Percentiles rank a stretch among this genome's conserved stretches.
These are phyloP conservation scores for Zosterops hypoxanthus DNA, from an alignment of 2,113 vertebrate genomes.

Conservation along the genomic window DNA sequence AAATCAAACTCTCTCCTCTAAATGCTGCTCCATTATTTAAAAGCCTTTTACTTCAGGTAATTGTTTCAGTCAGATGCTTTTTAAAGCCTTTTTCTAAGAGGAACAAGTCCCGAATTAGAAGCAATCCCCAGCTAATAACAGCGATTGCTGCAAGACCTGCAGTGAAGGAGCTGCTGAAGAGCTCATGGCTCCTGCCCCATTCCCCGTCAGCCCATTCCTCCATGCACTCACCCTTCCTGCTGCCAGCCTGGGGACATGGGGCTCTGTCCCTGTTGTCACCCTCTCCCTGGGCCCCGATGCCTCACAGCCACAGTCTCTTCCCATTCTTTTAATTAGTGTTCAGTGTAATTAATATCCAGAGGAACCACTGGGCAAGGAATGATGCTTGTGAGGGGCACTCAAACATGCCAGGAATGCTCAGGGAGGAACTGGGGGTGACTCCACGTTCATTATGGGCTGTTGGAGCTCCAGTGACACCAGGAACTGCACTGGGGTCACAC, in stretches of 20 bases:
- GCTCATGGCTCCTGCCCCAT: background rate
- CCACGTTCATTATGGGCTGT: background rate
- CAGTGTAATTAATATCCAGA: background rate
- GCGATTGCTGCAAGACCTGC: background rate
- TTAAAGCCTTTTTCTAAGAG: background rate
- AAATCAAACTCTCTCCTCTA: background rate
- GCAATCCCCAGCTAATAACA: background rate
- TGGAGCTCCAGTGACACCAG: background rate
- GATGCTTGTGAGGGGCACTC: background rate
- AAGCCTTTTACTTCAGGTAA: background rate
- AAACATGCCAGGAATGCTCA: background rate
- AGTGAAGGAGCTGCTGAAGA: background rate
- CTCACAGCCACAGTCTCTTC: background rate
- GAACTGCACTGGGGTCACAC: rapidly evolving
- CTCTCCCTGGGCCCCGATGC: background rate
- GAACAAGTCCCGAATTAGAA: background rate
- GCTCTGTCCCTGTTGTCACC: background rate
- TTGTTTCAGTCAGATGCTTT: background rate
- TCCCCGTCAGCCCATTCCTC: background rate
- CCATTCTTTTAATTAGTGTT: background rate
- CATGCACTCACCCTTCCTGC: background rate
- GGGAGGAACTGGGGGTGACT: background rate
- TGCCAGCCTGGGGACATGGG: background rate
- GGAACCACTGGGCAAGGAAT: background rate
- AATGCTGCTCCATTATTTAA: background rate